Conservation (phyloP, 2,888 invertebrate species). For the Azorinus chamasolen region DNA sequence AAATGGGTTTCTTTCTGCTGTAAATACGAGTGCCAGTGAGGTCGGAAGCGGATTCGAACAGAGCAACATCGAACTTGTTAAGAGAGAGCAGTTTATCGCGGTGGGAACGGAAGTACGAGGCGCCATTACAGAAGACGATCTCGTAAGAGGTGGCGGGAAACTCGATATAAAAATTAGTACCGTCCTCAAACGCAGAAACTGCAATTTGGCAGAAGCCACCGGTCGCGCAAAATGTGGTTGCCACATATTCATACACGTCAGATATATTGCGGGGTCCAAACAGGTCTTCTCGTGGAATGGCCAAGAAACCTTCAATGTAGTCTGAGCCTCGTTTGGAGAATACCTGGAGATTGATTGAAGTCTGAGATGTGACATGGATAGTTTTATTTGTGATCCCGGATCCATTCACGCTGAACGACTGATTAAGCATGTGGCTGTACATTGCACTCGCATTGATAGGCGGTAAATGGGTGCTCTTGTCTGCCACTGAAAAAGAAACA, state of each 20-base stretch:
- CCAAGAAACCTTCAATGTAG: conserved; percentile 43
- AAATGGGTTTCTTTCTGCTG: conserved; percentile 29
- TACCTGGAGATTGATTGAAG: conserved; percentile 34
- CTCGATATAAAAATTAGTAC: neutral
- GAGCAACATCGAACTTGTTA: conserved; percentile 30
- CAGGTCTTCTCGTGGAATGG: conserved; percentile 31
- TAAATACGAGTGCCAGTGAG: conserved; percentile 49
- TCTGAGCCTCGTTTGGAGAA: conserved; percentile 7
- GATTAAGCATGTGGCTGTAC: neutral
- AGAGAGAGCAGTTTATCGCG: conserved; percentile 17
- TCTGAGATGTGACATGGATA: conserved; percentile 13
- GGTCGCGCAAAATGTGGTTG: conserved; percentile 47
- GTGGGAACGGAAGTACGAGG: conserved; percentile 16
- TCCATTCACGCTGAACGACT: conserved; percentile 19
- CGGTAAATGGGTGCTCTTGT: too few relatives aligned
- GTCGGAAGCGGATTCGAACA: conserved; percentile 43
- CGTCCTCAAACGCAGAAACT: conserved; percentile 28
- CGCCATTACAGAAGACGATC: conserved; percentile 23
- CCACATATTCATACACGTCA: conserved; percentile 26
- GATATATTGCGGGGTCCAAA: neutral
- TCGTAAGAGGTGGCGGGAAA: neutral
- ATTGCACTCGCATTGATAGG: too few relatives aligned
- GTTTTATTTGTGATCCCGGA: conserved; percentile 43
- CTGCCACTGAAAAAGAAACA: too few relatives aligned
- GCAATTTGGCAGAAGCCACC: conserved; percentile 54